phyloP scores from a whole-genome alignment of 2,113 vertebrate species.

The Progne subis region DNA sequence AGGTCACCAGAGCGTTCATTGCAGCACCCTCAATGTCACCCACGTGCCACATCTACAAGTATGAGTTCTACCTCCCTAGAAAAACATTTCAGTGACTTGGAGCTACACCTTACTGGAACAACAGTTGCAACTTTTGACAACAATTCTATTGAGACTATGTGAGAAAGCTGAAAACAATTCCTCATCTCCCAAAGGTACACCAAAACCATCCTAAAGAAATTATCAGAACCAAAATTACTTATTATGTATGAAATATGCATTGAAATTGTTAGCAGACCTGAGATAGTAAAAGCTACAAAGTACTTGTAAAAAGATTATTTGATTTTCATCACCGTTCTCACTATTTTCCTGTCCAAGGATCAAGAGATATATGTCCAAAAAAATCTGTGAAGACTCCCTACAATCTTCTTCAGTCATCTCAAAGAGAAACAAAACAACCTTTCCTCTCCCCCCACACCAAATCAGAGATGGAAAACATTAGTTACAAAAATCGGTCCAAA shows the following conservation, averaged over 20 bases:
- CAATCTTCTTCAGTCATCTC: not conserved
- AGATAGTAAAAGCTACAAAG: not conserved
- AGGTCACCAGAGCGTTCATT: not conserved
- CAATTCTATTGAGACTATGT: not conserved
- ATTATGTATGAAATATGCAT: not conserved
- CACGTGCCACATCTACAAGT: rapidly evolving
- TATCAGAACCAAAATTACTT: not conserved
- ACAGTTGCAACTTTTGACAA: not conserved
- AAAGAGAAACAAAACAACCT: not conserved
- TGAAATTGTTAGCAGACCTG: not conserved
- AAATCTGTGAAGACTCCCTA: not conserved
- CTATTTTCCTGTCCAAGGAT: not conserved
- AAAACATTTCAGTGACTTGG: not conserved
- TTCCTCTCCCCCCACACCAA: not conserved
- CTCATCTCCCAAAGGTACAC: not conserved
- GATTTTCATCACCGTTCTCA: not conserved
- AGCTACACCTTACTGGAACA: not conserved
- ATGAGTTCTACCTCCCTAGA: not conserved
- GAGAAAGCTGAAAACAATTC: not conserved
- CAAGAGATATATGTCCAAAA: not conserved
- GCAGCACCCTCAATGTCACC: not conserved
- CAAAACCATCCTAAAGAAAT: not conserved
- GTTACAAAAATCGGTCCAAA: not conserved
- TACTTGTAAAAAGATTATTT: not conserved
- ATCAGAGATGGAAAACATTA: not conserved